Conservation (phyloP, 2,113 vertebrate genomes). For the Chelonoidis abingdonii region DNA sequence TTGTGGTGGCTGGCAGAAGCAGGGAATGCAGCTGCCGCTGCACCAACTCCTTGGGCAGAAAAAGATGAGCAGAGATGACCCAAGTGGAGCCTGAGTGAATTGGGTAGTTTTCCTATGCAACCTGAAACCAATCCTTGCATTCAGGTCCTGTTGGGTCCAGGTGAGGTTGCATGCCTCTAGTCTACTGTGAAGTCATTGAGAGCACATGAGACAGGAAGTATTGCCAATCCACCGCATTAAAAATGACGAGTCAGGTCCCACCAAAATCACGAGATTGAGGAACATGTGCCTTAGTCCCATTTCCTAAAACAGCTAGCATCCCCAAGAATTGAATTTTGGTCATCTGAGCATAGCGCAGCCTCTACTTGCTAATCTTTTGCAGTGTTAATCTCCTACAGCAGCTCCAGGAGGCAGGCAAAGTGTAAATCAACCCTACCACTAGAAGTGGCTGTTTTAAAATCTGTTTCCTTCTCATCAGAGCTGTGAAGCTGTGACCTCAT, state of each 20-base stretch:
- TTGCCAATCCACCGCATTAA: background rate
- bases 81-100: too few species aligned
- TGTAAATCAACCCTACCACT: accelerated
- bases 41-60: too few species aligned
- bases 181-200: too few species aligned
- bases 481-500: conserved; percentile 8
- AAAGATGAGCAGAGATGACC: too few species aligned
- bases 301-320: background rate
- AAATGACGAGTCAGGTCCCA: background rate
- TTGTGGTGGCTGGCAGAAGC: too few species aligned
- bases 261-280: background rate
- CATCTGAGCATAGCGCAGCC: background rate
- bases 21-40: too few species aligned
- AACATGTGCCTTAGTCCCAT: accelerated
- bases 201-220: background rate
- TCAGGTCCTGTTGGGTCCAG: too few species aligned
- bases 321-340: background rate
- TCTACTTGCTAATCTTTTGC: background rate
- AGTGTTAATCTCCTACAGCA: accelerated
- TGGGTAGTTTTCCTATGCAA: too few species aligned
- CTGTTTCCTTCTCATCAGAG: conserved; percentile 17
- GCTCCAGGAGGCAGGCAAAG: background rate
- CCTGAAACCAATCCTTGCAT: too few species aligned
- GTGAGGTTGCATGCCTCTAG: too few species aligned
- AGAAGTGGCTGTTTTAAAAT: background rate